Percentiles rank a stretch among this genome's conserved stretches.
Conservation (phyloP, 2,797 vertebrate species). For the Hippoglossus hippoglossus region DNA sequence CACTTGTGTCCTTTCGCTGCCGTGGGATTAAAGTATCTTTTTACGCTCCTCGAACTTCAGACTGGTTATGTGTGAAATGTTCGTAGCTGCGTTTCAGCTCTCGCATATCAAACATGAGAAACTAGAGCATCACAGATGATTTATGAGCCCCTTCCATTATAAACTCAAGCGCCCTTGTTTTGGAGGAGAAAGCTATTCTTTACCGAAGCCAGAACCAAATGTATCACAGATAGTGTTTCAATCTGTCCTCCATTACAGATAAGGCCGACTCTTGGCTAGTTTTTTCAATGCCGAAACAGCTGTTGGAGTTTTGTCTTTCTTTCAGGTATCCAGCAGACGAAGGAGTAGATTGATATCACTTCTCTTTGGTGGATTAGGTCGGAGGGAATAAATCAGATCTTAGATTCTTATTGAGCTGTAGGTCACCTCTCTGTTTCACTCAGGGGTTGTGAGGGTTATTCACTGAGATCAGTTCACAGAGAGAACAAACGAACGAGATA, state of each 20-base stretch:
- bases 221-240: conserved; percentile 44
- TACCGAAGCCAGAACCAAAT: conserved; percentile 2
- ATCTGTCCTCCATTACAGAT: conserved; percentile 51
- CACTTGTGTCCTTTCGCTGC: background rate
- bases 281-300: conserved; percentile 63
- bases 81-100: conserved; percentile 13
- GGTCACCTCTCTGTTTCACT: conserved; percentile 29
- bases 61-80: conserved; percentile 19
- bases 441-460: conserved; percentile 23
- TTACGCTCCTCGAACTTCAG: conserved; percentile 7
- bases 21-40: conserved; percentile 13
- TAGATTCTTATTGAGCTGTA: conserved; percentile 35
- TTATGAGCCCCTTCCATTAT: conserved; percentile 20
- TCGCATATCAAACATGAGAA: conserved; percentile 28
- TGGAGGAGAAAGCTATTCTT: conserved; percentile 16
- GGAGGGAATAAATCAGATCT: conserved; percentile 47
- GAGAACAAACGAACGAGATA: conserved; percentile 51
- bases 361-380: conserved; percentile 52
- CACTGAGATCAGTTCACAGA: conserved; percentile 39
- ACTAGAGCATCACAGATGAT: conserved; percentile 19
- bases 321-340: conserved; percentile 62
- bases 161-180: background rate
- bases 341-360: conserved; percentile 57
- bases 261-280: conserved; percentile 15
- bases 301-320: conserved; percentile 58